Base-by-base conservation (phyloP, 2,113 vertebrate species). In the Aviceda subcristata region DNA sequence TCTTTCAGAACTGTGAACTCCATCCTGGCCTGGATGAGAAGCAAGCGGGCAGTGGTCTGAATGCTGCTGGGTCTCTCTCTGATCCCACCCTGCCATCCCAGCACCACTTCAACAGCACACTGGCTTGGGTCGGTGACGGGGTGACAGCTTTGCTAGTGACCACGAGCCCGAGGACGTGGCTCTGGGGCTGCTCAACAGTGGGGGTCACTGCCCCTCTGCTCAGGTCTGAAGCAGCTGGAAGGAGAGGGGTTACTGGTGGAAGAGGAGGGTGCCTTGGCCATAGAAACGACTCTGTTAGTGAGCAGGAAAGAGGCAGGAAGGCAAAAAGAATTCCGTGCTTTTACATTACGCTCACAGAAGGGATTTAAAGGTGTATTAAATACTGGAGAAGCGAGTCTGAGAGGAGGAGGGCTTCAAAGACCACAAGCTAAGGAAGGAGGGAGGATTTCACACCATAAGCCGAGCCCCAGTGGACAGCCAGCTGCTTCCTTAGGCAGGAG, bases 131-230 rank as follows among this genome's bases (percentile, higher is more conserved):
- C 3, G 4, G 9, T 10, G 18, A 34, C 43, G 39, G 38, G 10
- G 15, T 72, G 64, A 66, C 57, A 77, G 15, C 21, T 43, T 5
- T 5, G 0, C 7, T 50, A 24, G 32, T 10, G 32, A 55, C 59
- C 19, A 4, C 27, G 19, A 67, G 3, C 20, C 23, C 1, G 1
- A 86, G 51, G n/a, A 55, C 2, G 0, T 36, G 34, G 21, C 27
- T 50, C 32, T 62, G 53, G 19, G 27, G 17, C 10, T 67, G 27
- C 12, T 56, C 38, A 34, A 26, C n/a, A 56, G 30, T 10, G 7
- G 30, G 16, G 6, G 5, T 41, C 60, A 48, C 16, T 48, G 45
- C 12, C 30, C 10, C 19, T 59, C 63, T 73, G 22, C 36, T 87
- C 53, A 56, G 27, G 8, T 32, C 36, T 12, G 4, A n/a, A 56